Evolutionary conservation across 2,888 invertebrate species (phyloP).

Genomic region (Lithophane leautieri): DNA sequence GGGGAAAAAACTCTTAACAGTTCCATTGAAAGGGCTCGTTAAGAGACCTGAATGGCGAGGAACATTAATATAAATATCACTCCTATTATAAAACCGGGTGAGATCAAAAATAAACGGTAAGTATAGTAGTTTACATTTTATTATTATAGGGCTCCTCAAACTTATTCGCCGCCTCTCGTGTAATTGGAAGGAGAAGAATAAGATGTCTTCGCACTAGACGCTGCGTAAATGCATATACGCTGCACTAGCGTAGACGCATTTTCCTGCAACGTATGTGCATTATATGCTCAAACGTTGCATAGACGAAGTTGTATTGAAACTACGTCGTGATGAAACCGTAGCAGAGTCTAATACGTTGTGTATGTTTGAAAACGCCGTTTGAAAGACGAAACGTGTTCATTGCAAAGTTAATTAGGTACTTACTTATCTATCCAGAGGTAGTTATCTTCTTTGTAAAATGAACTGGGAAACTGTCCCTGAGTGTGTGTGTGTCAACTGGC

Average conservation of each 20-base stretch:
- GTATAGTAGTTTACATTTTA: constrained; percentile 51
- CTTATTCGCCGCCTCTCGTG: constrained; percentile 26
- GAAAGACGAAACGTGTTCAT: not conserved
- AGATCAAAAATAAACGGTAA: constrained; percentile 53
- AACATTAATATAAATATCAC: constrained; percentile 53
- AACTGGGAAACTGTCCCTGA: too few relatives aligned
- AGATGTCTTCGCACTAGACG: not conserved
- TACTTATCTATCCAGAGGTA: not conserved
- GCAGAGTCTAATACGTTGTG: not conserved
- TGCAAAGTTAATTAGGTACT: not conserved
- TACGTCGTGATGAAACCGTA: not conserved
- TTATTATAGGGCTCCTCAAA: constrained; percentile 40
- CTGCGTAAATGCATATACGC: too few relatives aligned
- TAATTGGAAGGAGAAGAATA: constrained; percentile 2
- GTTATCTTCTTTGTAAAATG: not conserved
- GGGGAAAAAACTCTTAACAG: constrained; percentile 30
- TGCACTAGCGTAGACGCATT: too few relatives aligned
- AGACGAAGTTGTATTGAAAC: too few relatives aligned
- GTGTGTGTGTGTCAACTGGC: too few relatives aligned
- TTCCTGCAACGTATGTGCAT: too few relatives aligned
- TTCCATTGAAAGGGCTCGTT: constrained; percentile 40
- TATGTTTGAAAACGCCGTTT: not conserved
- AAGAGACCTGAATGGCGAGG: constrained; percentile 52
- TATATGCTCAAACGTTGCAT: not conserved
- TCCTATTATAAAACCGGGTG: constrained; percentile 59